phyloP scores from a whole-genome alignment of 2,888 invertebrate species.

The Melangyna quadrimaculata region DNA sequence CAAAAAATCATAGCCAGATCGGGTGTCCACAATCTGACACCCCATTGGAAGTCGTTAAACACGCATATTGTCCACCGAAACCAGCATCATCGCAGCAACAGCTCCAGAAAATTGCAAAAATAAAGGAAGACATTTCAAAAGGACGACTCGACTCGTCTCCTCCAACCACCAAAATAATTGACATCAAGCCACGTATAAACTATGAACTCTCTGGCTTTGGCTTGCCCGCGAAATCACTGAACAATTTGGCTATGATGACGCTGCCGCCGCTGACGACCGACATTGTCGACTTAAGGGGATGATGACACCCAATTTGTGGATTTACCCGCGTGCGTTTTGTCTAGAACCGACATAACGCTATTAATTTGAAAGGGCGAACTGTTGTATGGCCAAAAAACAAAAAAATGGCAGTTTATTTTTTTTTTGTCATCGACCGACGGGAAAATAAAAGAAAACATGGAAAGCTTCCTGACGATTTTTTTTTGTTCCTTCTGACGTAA shows the following conservation, averaged over 20 bases:
- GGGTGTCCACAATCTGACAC: constrained; percentile 72
- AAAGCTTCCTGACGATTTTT: constrained; percentile 23
- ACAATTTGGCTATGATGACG: constrained; percentile 65
- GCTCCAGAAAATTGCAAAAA: constrained; percentile 43
- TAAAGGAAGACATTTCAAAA: constrained; percentile 45
- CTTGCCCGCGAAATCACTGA: constrained; percentile 67
- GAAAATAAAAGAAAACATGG: constrained; percentile 66
- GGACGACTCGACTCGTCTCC: constrained; percentile 15
- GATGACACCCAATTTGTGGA: constrained; percentile 72
- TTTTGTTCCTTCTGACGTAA: not conserved
- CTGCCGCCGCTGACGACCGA: constrained; percentile 47
- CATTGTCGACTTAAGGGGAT: constrained; percentile 68
- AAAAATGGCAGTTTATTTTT: constrained; percentile 23
- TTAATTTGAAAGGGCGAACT: constrained; percentile 62
- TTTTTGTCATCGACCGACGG: constrained; percentile 9
- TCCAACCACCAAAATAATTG: constrained; percentile 8
- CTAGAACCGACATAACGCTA: constrained; percentile 40
- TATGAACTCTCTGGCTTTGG: constrained; percentile 60
- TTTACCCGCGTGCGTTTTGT: constrained; percentile 31
- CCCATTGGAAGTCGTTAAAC: constrained; percentile 72
- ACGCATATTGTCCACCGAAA: constrained; percentile 68
- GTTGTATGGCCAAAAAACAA: constrained; percentile 22
- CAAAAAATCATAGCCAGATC: constrained; percentile 68
- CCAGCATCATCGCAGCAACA: constrained; percentile 51
- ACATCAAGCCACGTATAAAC: constrained; percentile 53